These are phyloP conservation scores for Myotis daubentonii DNA, from an alignment of 2,797 vertebrate species.

Conservation along the genomic window DNA sequence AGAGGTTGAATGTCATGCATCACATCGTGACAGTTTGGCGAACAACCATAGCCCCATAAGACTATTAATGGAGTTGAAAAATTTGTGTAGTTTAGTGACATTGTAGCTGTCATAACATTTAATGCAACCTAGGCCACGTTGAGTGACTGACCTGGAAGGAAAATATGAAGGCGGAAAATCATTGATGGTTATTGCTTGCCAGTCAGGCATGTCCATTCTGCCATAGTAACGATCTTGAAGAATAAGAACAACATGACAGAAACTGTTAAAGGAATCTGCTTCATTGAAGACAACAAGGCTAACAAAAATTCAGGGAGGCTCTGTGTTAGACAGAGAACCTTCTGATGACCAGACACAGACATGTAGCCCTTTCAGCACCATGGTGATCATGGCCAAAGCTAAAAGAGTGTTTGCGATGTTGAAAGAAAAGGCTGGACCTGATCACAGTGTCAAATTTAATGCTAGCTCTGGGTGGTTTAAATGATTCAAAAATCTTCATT, in stretches of 20 bases:
- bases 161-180: neutral
- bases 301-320: neutral
- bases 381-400: neutral
- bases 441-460: neutral
- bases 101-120: neutral
- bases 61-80: neutral
- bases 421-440: neutral
- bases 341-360: neutral
- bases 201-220: neutral
- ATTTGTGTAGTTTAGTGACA: no score
- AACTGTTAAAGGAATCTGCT: neutral
- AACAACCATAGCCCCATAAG: neutral
- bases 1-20: neutral
- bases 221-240: neutral
- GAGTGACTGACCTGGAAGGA: neutral
- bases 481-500: neutral
- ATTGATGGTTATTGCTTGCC: neutral
- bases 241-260: neutral
- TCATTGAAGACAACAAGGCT: neutral
- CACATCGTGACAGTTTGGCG: neutral
- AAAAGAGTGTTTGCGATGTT: neutral
- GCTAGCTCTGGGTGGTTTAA: neutral
- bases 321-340: neutral
- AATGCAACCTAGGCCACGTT: neutral
- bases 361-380: neutral